These are phyloP conservation scores for Gadopsis bispinosus DNA, from an alignment of 2,797 vertebrate genomes.

Conservation along the genomic window DNA sequence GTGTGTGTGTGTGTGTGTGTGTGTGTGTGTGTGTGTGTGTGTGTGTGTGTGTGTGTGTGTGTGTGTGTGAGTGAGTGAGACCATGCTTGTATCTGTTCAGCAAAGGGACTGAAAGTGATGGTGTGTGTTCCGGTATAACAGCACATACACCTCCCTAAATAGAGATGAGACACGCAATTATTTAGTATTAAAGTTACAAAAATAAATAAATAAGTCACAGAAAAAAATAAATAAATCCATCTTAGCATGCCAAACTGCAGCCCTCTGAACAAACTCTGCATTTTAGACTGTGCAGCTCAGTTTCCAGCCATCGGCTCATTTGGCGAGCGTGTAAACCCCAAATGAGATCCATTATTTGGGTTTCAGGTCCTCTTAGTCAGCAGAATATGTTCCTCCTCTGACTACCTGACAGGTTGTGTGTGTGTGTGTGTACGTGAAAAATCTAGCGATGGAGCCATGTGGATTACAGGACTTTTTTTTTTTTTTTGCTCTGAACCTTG, in stretches of 20 bases:
- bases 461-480: slow-evolving; percentile 4
- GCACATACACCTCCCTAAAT: neutral
- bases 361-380: slow-evolving; percentile 44
- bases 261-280: neutral
- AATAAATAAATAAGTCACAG: neutral
- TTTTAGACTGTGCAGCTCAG: slow-evolving; percentile 2
- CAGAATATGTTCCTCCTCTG: slow-evolving; percentile 30
- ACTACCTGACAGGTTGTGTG: slow-evolving; percentile 34
- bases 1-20: slow-evolving; percentile 31
- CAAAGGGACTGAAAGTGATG: neutral
- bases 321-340: slow-evolving; percentile 30
- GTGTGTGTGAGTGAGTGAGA: neutral
- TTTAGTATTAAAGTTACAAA: neutral
- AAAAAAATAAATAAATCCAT: neutral
- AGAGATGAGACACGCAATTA: neutral
- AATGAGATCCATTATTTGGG: slow-evolving; percentile 49
- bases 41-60: slow-evolving; percentile 17
- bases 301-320: slow-evolving; percentile 23
- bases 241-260: neutral
- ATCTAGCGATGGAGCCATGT: slow-evolving; percentile 20
- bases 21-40: slow-evolving; percentile 34
- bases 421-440: neutral
- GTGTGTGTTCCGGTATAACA: neutral
- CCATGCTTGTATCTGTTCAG: neutral
- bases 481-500: slow-evolving; percentile 16